phyloP scores from a whole-genome alignment of 2,888 invertebrate species.

The Aleiodes leptofemur region DNA sequence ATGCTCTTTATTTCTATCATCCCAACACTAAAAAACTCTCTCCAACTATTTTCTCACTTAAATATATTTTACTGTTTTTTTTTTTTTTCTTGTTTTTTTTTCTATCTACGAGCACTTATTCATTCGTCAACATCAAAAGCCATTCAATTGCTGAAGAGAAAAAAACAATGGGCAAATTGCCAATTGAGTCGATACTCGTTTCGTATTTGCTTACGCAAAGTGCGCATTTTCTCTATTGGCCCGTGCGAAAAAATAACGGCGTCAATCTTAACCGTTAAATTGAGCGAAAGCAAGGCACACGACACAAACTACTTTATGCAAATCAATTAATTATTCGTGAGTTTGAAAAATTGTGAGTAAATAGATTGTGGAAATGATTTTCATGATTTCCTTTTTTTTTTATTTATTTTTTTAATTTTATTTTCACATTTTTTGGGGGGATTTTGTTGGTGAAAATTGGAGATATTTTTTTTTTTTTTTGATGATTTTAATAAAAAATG shows the following conservation, averaged over 20 bases:
- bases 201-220: slow-evolving; percentile 62
- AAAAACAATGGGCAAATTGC: slow-evolving; percentile 48
- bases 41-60: slow-evolving; percentile 1
- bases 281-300: slow-evolving; percentile 38
- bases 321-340: slow-evolving; percentile 26
- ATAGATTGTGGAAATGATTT: background rate
- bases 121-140: slow-evolving; percentile 17
- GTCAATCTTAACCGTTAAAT: slow-evolving; percentile 18
- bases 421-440: too few species aligned
- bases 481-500: background rate
- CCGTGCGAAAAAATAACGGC: slow-evolving; percentile 41
- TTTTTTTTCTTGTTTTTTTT: background rate
- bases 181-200: slow-evolving; percentile 51
- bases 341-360: background rate
- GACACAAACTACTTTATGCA: slow-evolving; percentile 10
- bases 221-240: slow-evolving; percentile 56
- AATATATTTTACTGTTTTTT: slow-evolving; percentile 13
- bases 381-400: too few species aligned
- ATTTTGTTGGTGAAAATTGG: too few species aligned
- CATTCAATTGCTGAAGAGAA: background rate
- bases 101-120: slow-evolving; percentile 16
- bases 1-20: slow-evolving; percentile 26
- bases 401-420: too few species aligned
- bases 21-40: slow-evolving; percentile 28
- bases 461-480: too few species aligned